Evolutionary conservation across 1,140 invertebrate species (phyloP), one percentile per base, ranked within the genome.

Genomic region (Drosophila tropicalis): DNA sequence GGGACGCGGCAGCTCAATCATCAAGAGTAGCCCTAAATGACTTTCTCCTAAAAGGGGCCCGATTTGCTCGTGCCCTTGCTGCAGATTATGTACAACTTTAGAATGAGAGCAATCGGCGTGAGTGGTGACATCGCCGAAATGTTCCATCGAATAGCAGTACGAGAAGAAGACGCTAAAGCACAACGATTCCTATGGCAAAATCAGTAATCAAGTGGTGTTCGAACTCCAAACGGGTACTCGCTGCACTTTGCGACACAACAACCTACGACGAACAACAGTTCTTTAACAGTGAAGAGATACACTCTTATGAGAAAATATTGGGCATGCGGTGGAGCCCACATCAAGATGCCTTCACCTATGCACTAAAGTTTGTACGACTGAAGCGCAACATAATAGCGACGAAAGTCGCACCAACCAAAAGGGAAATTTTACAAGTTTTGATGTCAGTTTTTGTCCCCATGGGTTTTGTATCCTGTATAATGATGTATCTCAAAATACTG

Each of bases 181-280:
- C 47, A 55, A 12, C 15, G 32, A 1, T 54, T 64, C 7, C 19
- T 64, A 6, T 64, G 17, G 47, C 32, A 34, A 7, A 34, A 34
- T 34, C 32, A 34, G n/a, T n/a, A n/a, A n/a, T n/a, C 15, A 62
- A 62, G 19, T 62, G 61, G 61, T 44, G 13, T 9, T 62, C 61
- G 10, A 62, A 62, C 0, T 62, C 15, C 4, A 25, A 13, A 47
- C 15, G n/a, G 13, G 61, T 62, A 5, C 7, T 62, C 1, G 34
- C 9, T 36, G 12, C 5, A 39, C 13, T 12, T 34, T 0, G 34
- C 34, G 34, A 36, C 34, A 9, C 34, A 36, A 36, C 34, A 36
- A 36, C 10, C 7, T 3, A 10, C 7, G 9, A 36, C 0, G 39
- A 41, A n/a, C 47, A 40, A 12, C n/a, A 29, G n/a, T 36, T 40